Evolutionary conservation across 1,140 invertebrate genomes (phyloP).

Genomic region (Zelostemma sp.): DNA sequence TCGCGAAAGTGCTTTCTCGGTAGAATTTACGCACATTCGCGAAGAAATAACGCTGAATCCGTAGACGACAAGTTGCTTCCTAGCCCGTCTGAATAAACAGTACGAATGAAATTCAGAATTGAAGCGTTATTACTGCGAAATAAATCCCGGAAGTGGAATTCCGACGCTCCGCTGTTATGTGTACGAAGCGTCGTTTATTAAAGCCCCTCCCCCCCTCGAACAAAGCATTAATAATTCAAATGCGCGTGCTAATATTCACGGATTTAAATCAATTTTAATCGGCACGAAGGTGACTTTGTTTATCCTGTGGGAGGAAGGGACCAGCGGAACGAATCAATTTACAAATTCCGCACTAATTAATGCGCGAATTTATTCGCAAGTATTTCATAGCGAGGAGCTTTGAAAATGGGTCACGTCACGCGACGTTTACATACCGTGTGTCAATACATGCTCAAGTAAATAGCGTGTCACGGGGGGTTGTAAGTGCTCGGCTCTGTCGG

Average conservation of each 20-base stretch:
- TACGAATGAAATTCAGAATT: slow-evolving; percentile 26
- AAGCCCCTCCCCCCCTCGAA: too few relatives aligned
- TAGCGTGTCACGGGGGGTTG: slow-evolving; percentile 24
- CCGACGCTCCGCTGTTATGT: too few relatives aligned
- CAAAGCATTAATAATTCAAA: too few relatives aligned
- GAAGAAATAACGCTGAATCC: slow-evolving; percentile 27
- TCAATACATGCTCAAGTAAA: slow-evolving; percentile 19
- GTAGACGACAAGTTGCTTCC: not conserved
- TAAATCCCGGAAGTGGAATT: too few relatives aligned
- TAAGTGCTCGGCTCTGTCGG: slow-evolving; percentile 13
- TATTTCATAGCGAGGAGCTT: slow-evolving; percentile 15
- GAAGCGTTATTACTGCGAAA: slow-evolving; percentile 38
- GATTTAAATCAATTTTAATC: too few relatives aligned
- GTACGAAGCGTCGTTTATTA: too few relatives aligned
- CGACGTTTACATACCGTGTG: slow-evolving; percentile 20
- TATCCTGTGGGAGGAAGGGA: too few relatives aligned
- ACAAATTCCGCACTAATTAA: slow-evolving; percentile 31
- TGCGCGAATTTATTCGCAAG: slow-evolving; percentile 27
- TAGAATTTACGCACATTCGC: slow-evolving; percentile 32
- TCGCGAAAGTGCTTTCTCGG: slow-evolving; percentile 26
- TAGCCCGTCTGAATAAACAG: slow-evolving; percentile 11
- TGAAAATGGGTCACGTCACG: slow-evolving; percentile 27
- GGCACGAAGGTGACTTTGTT: too few relatives aligned
- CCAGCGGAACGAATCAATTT: slow-evolving; percentile 10
- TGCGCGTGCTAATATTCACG: too few relatives aligned